Evolutionary conservation across 1,140 invertebrate species (phyloP).

Genomic region (Acromyrmex charruanus): DNA sequence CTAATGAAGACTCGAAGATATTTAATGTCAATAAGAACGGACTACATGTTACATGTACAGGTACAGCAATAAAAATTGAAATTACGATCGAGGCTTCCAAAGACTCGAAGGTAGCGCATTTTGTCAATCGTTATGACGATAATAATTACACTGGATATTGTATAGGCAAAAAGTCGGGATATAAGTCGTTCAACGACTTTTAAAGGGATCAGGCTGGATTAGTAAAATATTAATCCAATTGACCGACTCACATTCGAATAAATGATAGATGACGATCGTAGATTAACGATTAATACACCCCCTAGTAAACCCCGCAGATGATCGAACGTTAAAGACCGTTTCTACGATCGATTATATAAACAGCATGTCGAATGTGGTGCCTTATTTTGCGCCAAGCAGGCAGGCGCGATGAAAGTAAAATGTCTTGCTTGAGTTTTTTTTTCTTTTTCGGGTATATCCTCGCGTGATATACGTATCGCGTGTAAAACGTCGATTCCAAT

Average conservation of each 20-base stretch:
- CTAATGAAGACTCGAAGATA: constrained; percentile 5
- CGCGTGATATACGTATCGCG: neutral
- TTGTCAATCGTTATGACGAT: constrained; percentile 9
- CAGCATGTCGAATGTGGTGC: constrained; percentile 82
- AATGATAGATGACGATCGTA: constrained; percentile 44
- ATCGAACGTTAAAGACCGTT: constrained; percentile 66
- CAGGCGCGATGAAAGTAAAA: constrained; percentile 83
- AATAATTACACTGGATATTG: constrained; percentile 41
- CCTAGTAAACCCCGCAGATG: constrained; percentile 7
- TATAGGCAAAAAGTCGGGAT: constrained; percentile 31
- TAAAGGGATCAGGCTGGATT: constrained; percentile 8
- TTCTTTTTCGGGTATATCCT: neutral
- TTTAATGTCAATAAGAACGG: constrained; percentile 36
- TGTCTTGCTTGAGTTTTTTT: neutral
- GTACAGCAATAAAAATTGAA: constrained; percentile 55
- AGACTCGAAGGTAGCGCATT: constrained; percentile 13
- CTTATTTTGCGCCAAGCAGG: constrained; percentile 81
- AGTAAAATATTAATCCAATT: neutral
- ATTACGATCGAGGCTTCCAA: constrained; percentile 36
- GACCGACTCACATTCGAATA: constrained; percentile 19
- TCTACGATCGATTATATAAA: constrained; percentile 72
- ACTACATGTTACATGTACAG: constrained; percentile 30
- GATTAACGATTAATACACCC: neutral
- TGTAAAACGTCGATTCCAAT: neutral
- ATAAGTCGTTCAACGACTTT: constrained; percentile 28